phyloP scores from a whole-genome alignment of 2,113 vertebrate genomes.

The Fregetta grallaria region DNA sequence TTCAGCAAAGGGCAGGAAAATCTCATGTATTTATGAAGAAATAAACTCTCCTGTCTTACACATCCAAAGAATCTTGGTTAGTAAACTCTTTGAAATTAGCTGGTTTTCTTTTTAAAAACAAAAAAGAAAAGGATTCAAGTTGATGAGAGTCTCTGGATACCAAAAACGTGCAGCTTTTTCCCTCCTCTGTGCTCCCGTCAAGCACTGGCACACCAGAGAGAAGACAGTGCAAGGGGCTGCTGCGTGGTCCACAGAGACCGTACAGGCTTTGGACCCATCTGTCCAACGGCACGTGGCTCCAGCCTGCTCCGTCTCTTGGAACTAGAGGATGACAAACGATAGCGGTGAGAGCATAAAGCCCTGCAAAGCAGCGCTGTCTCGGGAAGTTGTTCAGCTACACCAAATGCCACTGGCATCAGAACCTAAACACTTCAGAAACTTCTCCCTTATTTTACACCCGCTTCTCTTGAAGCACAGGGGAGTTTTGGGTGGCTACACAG shows the following conservation, averaged over 20 bases:
- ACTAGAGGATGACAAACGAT: neutral
- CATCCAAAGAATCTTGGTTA: neutral
- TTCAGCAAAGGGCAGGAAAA: neutral
- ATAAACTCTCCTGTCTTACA: neutral
- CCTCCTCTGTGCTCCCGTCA: neutral
- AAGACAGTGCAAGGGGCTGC: neutral
- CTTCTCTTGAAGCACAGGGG: neutral
- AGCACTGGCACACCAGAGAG: neutral
- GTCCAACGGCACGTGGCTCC: neutral
- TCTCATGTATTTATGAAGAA: neutral
- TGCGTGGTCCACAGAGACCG: neutral
- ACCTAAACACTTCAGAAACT: neutral
- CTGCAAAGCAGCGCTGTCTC: neutral
- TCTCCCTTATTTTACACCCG: neutral
- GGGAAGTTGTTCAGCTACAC: neutral
- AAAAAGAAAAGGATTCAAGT: neutral
- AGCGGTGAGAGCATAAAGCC: neutral
- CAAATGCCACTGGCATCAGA: neutral
- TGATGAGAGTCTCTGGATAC: neutral
- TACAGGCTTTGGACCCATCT: constrained; percentile 7
- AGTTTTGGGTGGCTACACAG: neutral
- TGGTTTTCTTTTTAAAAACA: neutral
- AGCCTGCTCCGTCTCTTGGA: neutral
- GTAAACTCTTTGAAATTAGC: neutral
- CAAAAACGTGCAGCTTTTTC: neutral